phyloP scores from a whole-genome alignment of 2,113 vertebrate species.

The Rhipidura dahli region DNA sequence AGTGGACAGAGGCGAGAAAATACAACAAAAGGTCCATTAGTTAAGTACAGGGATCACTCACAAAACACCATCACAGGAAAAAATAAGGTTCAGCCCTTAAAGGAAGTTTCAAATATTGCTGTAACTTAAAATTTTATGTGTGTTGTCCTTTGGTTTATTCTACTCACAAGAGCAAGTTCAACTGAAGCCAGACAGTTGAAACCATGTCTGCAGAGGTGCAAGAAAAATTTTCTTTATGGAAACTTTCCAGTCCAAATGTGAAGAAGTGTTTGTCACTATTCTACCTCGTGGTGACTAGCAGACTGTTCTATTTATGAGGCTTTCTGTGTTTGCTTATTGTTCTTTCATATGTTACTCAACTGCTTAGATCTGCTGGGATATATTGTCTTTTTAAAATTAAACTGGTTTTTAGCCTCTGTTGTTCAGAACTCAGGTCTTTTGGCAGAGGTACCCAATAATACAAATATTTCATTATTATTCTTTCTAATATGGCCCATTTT shows the following conservation, averaged over 20 bases:
- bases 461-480: background rate
- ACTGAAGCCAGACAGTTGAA: background rate
- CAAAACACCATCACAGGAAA: background rate
- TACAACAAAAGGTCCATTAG: background rate
- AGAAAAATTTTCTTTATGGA: background rate
- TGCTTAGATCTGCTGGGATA: background rate
- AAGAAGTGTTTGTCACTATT: background rate
- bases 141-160: background rate
- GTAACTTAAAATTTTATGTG: background rate
- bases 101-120: background rate
- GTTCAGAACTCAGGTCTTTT: background rate
- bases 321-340: background rate
- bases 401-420: background rate
- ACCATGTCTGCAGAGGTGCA: background rate
- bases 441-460: background rate
- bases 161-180: background rate
- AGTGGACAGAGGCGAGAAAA: background rate
- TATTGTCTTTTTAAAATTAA: background rate
- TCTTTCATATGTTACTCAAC: background rate
- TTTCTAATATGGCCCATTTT: background rate
- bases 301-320: background rate
- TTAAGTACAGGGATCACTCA: background rate
- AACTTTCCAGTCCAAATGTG: background rate
- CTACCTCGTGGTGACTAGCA: background rate
- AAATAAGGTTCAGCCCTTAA: background rate